A percentile compares a stretch with the other conserved stretches of the same genome.
These are phyloP conservation scores for Takifugu flavidus DNA, from an alignment of 2,113 vertebrate species.

Conservation along the genomic window DNA sequence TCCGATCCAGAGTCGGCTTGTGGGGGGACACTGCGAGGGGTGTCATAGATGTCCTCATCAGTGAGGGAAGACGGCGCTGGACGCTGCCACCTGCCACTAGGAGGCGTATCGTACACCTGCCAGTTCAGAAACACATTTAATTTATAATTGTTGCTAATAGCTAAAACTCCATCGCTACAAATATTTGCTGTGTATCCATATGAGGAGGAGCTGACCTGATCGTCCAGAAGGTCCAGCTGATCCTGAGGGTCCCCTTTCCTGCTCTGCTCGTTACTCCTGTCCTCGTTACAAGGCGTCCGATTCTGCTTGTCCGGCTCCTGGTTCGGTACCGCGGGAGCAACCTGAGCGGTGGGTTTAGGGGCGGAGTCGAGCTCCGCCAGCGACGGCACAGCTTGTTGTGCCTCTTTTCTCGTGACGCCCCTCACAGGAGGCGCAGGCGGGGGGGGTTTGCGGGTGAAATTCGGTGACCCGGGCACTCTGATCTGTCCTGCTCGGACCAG, in stretches of 20 bases:
- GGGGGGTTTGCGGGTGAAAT: constrained; percentile 71
- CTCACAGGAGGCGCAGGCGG: constrained; percentile 77
- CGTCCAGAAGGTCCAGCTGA: constrained; percentile 40
- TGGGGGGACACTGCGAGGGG: constrained; percentile 69
- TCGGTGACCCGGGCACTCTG: constrained; percentile 69
- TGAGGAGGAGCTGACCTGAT: constrained; percentile 55
- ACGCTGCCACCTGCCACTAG: constrained; percentile 73
- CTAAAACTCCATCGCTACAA: not conserved
- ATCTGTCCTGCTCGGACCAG: constrained; percentile 64
- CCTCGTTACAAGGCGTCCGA: constrained; percentile 25
- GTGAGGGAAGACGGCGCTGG: constrained; percentile 35
- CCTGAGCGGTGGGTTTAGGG: constrained; percentile 32
- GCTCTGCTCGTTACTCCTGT: constrained; percentile 33
- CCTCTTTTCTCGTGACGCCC: constrained; percentile 74
- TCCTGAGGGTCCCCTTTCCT: constrained; percentile 49
- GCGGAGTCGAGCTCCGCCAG: constrained; percentile 15
- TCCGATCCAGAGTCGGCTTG: constrained; percentile 60
- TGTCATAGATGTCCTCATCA: constrained; percentile 74
- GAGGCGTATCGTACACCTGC: constrained; percentile 79
- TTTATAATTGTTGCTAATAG: not conserved
- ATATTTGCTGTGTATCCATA: not conserved
- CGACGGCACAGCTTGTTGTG: constrained; percentile 12
- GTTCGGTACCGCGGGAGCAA: constrained; percentile 1
- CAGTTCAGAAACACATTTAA: not conserved
- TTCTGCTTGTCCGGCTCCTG: constrained; percentile 34